phyloP scores from a whole-genome alignment of 2,888 invertebrate genomes.

The Cheilosia impressa region DNA sequence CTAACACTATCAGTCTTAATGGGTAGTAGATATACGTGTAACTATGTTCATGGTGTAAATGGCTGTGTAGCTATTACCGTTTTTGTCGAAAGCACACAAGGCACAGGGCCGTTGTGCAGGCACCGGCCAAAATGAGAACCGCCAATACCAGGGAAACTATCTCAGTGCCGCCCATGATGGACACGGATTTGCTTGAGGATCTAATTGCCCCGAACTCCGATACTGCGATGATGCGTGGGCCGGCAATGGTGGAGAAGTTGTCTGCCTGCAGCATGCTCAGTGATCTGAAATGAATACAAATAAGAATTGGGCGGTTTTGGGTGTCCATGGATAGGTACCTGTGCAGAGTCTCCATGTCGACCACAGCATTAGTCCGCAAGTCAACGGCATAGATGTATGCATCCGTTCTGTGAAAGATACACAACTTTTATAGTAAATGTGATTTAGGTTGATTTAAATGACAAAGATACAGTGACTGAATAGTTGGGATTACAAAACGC shows the following conservation, averaged over 20 bases:
- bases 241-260: constrained; percentile 83
- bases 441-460: constrained; percentile 20
- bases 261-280: constrained; percentile 81
- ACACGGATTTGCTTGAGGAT: constrained; percentile 81
- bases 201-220: constrained; percentile 81
- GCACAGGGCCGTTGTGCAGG: constrained; percentile 91
- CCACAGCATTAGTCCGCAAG: constrained; percentile 90
- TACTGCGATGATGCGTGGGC: constrained; percentile 88
- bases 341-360: constrained; percentile 91
- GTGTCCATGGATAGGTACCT: constrained; percentile 85
- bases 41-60: constrained; percentile 38
- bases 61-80: constrained; percentile 80
- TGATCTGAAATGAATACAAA: constrained; percentile 84
- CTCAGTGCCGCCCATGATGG: constrained; percentile 88
- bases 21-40: constrained; percentile 46
- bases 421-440: constrained; percentile 2
- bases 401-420: constrained; percentile 88
- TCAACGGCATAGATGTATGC: constrained; percentile 94
- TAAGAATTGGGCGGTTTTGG: not conserved
- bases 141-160: constrained; percentile 92
- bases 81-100: constrained; percentile 88
- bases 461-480: constrained; percentile 24
- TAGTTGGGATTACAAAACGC: not conserved
- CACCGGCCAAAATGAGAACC: constrained; percentile 92
- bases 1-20: constrained; percentile 74